Percentiles rank a stretch among this genome's conserved stretches.
Conservation (phyloP, 2,888 invertebrate genomes). For the Falcaria lacertinaria region DNA sequence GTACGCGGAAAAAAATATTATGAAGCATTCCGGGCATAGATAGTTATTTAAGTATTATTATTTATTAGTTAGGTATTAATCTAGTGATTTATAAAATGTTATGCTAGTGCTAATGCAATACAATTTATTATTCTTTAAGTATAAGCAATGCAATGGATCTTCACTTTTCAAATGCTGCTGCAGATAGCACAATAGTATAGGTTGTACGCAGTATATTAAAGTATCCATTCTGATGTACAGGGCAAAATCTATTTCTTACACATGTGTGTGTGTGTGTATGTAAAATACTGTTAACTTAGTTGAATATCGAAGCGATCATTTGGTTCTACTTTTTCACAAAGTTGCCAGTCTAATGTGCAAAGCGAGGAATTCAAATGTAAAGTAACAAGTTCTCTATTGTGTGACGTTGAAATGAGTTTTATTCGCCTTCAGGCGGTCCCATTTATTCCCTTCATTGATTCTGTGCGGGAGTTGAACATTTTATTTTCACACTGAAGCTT, state of each 20-base stretch:
- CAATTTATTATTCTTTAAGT: too few relatives aligned
- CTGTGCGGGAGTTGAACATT: conserved; percentile 1
- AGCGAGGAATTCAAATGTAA: conserved; percentile 20
- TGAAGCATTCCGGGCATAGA: too few relatives aligned
- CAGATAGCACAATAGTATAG: too few relatives aligned
- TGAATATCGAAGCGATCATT: conserved; percentile 3
- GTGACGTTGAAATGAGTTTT: conserved; percentile 12
- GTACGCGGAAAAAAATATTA: too few relatives aligned
- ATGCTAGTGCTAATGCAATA: too few relatives aligned
- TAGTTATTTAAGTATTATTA: too few relatives aligned
- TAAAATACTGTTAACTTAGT: neutral
- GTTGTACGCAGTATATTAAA: too few relatives aligned
- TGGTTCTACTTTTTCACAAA: conserved; percentile 9
- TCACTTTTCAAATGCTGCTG: too few relatives aligned
- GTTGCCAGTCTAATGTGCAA: conserved; percentile 16
- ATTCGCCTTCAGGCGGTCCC: conserved; percentile 5
- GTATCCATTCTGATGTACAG: too few relatives aligned
- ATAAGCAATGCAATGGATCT: too few relatives aligned
- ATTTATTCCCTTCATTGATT: conserved; percentile 9
- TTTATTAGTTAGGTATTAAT: too few relatives aligned
- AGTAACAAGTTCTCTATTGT: conserved; percentile 25
- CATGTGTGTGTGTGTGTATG: neutral
- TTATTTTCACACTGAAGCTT: neutral
- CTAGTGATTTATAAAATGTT: too few relatives aligned
- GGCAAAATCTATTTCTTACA: neutral